Percentiles rank a stretch among this genome's conserved stretches.
These are phyloP conservation scores for Rynchops niger DNA, from an alignment of 2,113 vertebrate genomes.

Conservation along the genomic window DNA sequence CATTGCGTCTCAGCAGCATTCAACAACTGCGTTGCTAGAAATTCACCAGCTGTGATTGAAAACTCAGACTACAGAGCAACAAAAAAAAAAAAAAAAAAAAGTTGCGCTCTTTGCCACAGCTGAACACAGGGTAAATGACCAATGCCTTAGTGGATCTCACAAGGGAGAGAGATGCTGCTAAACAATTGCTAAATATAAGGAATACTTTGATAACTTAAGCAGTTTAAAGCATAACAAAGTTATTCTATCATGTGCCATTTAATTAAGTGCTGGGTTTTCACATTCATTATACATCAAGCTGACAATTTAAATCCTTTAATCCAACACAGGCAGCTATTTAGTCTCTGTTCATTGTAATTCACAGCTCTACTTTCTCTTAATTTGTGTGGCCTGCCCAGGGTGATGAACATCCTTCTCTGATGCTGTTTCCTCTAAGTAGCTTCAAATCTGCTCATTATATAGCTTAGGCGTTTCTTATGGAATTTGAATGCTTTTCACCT, in stretches of 20 bases:
- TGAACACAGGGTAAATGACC: not conserved
- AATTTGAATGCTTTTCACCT: slow-evolving; percentile 61
- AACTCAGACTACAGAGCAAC: not conserved
- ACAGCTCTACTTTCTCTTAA: slow-evolving; percentile 85
- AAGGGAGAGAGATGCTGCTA: slow-evolving; percentile 36
- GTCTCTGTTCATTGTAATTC: slow-evolving; percentile 89
- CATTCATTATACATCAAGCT: slow-evolving; percentile 85
- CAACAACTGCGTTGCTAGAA: not conserved
- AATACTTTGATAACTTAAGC: slow-evolving; percentile 67
- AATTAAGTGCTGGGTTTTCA: slow-evolving; percentile 79
- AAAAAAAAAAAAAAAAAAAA: not conserved
- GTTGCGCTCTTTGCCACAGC: not conserved
- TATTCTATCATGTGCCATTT: slow-evolving; percentile 78
- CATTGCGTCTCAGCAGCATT: not conserved
- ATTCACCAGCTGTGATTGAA: not conserved
- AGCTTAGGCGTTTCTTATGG: slow-evolving; percentile 41
- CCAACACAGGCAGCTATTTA: slow-evolving; percentile 86
- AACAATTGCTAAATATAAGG: slow-evolving; percentile 75
- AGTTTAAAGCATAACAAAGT: slow-evolving; percentile 76
- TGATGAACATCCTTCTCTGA: slow-evolving; percentile 76
- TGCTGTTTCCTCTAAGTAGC: slow-evolving; percentile 65
- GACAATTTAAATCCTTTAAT: slow-evolving; percentile 86
- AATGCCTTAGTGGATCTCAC: not conserved
- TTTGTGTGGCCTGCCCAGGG: slow-evolving; percentile 81
- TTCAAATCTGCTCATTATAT: slow-evolving; percentile 66